These are phyloP conservation scores for human (Homo sapiens) DNA, from an alignment of 2,113 vertebrate genomes.

Conservation along the genomic window GRCh38 chr1:237253001-237253500, in stretches of 20 bases:
- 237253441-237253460: neutral
- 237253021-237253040: too few relatives aligned
- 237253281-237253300: neutral
- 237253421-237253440: neutral
- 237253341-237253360: neutral
- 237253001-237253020: too few relatives aligned
- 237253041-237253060: too few relatives aligned
- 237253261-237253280: neutral
- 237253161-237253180: too few relatives aligned
- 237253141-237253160: too few relatives aligned
- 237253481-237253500: neutral
- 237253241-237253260: neutral
- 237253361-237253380: neutral
- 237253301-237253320: accelerated
- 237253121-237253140: too few relatives aligned
- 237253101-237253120: too few relatives aligned
- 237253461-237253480: neutral
- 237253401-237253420: neutral
- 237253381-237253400: neutral
- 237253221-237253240: neutral
- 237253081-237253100: too few relatives aligned
- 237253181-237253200: too few relatives aligned
- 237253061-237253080: too few relatives aligned
- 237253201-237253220: neutral
- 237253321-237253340: neutral